Evolutionary conservation across 2,888 invertebrate species (phyloP).

Genomic region (Leucophenga montana): DNA sequence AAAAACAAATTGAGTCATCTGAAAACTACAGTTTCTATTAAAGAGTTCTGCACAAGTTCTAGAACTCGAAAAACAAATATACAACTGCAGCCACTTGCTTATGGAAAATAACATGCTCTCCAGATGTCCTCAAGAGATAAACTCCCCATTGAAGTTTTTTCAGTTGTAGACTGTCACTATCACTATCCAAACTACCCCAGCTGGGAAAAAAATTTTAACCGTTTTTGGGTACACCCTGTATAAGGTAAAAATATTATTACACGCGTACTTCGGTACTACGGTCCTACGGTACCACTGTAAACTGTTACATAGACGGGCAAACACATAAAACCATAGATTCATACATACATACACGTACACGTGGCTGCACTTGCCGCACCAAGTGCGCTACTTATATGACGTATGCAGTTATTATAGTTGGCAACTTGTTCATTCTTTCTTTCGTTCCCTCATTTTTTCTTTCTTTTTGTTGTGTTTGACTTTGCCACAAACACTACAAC

Average conservation of each 20-base stretch:
- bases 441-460: neutral
- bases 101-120: no score
- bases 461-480: neutral
- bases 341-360: neutral
- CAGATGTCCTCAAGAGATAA: no score
- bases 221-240: neutral
- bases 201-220: no score
- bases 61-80: no score
- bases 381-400: constrained; percentile 33
- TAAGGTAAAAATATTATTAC: neutral
- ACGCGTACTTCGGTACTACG: neutral
- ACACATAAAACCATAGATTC: no score
- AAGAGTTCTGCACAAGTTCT: no score
- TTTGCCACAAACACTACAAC: neutral
- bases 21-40: no score
- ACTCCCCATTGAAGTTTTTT: no score
- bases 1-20: no score
- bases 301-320: neutral
- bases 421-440: constrained; percentile 19
- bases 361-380: constrained; percentile 15
- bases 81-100: no score
- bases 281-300: neutral
- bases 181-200: no score
- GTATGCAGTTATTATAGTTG: constrained; percentile 26
- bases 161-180: no score